These are phyloP conservation scores for Aviceda subcristata DNA, from an alignment of 2,113 vertebrate genomes.

Conservation along the genomic window DNA sequence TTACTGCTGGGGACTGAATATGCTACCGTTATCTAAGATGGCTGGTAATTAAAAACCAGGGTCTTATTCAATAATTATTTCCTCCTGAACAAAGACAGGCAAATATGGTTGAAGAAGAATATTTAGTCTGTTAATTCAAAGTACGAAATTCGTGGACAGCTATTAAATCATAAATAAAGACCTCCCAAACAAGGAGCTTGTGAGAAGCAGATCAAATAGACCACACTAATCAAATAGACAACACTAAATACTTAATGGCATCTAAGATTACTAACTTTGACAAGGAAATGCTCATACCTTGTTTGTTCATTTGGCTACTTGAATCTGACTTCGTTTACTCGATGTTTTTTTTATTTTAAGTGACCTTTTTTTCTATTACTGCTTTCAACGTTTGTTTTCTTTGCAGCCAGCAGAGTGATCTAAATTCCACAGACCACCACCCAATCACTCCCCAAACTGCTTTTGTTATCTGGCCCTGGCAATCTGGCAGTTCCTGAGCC, in stretches of 20 bases:
- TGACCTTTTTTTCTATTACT: neutral
- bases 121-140: neutral
- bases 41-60: neutral
- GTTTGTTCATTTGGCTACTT: neutral
- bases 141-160: neutral
- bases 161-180: conserved; percentile 42
- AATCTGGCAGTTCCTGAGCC: neutral
- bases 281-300: conserved; percentile 34
- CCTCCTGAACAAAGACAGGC: neutral
- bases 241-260: conserved; percentile 70
- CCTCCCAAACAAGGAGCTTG: neutral
- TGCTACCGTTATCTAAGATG: neutral
- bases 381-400: neutral
- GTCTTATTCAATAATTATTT: neutral
- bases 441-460: neutral
- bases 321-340: neutral
- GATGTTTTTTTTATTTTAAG: neutral
- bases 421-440: neutral
- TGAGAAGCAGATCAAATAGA: conserved; percentile 68
- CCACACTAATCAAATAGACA: conserved; percentile 54
- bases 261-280: conserved; percentile 71
- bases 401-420: neutral
- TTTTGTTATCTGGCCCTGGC: neutral
- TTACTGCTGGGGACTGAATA: neutral
- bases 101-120: neutral